Percentiles rank a stretch among this genome's conserved stretches.
These are phyloP conservation scores for Orgyia antiqua DNA, from an alignment of 2,888 invertebrate species.

Conservation along the genomic window DNA sequence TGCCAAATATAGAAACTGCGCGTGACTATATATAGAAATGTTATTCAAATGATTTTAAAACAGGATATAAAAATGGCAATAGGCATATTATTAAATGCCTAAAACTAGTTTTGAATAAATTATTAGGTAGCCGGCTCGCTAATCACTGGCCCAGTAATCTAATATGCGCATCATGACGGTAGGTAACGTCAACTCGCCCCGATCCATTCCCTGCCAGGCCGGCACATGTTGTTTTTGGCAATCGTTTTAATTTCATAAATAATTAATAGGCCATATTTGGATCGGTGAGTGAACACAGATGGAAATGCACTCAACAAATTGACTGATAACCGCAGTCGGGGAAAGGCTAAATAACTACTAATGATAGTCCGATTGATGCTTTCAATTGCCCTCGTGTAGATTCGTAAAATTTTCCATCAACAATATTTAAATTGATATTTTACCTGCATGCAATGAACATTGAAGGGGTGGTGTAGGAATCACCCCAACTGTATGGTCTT, in stretches of 20 bases:
- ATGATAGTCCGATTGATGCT: slow-evolving; percentile 64
- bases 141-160: slow-evolving; percentile 49
- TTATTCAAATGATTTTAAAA: neutral
- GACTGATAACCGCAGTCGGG: slow-evolving; percentile 71
- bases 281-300: slow-evolving; percentile 57
- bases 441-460: no score
- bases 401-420: slow-evolving; percentile 16
- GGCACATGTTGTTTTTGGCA: slow-evolving; percentile 55
- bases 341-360: slow-evolving; percentile 75
- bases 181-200: neutral
- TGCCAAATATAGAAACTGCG: no score
- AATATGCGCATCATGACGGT: no score
- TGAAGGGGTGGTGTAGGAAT: no score
- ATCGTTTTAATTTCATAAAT: slow-evolving; percentile 71
- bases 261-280: slow-evolving; percentile 68
- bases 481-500: no score
- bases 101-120: slow-evolving; percentile 17
- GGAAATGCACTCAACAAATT: slow-evolving; percentile 74
- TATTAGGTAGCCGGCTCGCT: slow-evolving; percentile 24
- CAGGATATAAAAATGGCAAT: neutral
- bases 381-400: slow-evolving; percentile 23
- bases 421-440: slow-evolving; percentile 14
- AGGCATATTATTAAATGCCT: neutral
- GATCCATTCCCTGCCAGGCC: neutral
- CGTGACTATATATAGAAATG: neutral